These are phyloP conservation scores for Clepsis dumicolana DNA, from an alignment of 2,888 invertebrate species.

Conservation along the genomic window DNA sequence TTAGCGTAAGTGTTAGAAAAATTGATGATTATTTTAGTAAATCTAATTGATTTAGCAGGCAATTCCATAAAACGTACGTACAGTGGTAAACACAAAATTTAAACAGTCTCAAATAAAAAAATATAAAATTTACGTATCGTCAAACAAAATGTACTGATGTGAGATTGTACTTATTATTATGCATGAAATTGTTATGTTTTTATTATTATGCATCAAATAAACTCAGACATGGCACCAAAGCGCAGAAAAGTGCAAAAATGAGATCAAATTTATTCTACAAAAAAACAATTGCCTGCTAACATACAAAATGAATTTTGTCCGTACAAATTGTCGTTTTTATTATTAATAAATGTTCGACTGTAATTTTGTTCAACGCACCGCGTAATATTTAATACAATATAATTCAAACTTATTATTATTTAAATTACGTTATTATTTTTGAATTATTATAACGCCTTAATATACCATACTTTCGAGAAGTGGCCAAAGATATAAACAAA, in stretches of 20 bases:
- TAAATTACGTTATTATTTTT: constrained; percentile 51
- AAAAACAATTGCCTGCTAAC: constrained; percentile 79
- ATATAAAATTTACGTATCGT: constrained; percentile 50
- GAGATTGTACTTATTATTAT: constrained; percentile 70
- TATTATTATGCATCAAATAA: constrained; percentile 69
- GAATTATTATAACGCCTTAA: constrained; percentile 49
- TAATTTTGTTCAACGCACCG: constrained; percentile 74
- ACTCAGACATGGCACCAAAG: constrained; percentile 76
- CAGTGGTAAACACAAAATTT: constrained; percentile 44
- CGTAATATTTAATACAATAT: constrained; percentile 56
- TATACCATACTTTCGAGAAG: constrained; percentile 24
- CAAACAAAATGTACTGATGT: constrained; percentile 53
- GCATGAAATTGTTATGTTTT: constrained; percentile 57
- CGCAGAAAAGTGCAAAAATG: constrained; percentile 73
- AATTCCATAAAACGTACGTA: constrained; percentile 61
- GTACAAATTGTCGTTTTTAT: constrained; percentile 54
- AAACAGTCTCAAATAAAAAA: constrained; percentile 46
- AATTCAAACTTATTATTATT: constrained; percentile 63
- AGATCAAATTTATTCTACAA: constrained; percentile 75
- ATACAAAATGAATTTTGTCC: constrained; percentile 68
- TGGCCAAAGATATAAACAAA: constrained; percentile 35
- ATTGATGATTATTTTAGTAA: constrained; percentile 64
- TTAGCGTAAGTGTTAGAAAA: constrained; percentile 82
- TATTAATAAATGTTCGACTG: constrained; percentile 55
- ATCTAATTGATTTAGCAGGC: constrained; percentile 78